Percentiles rank a stretch among this genome's conserved stretches.
phyloP scores from a whole-genome alignment of 2,797 vertebrate species.

The Cirrhinus molitorella region DNA sequence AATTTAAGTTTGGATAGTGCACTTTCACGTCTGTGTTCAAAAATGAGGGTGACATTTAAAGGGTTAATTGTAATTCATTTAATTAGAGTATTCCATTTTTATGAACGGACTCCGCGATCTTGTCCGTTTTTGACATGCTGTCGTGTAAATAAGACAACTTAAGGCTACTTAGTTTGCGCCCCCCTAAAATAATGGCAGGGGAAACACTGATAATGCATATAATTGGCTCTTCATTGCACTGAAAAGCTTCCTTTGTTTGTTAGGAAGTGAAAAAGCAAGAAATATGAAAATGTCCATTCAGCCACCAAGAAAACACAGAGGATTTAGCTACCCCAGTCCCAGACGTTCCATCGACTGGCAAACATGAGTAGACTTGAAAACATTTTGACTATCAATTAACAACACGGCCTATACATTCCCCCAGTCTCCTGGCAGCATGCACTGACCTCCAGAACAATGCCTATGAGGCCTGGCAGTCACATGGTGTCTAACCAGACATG shows the following conservation, averaged over 20 bases:
- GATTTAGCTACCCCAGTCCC: neutral
- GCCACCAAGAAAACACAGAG: neutral
- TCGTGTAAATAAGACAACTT: too few relatives aligned
- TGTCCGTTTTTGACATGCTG: too few relatives aligned
- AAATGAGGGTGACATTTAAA: too few relatives aligned
- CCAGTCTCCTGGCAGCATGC: constrained; percentile 53
- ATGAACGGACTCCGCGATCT: too few relatives aligned
- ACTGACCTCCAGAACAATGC: constrained; percentile 54
- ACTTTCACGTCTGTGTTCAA: too few relatives aligned
- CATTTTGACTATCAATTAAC: constrained; percentile 60
- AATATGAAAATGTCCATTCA: neutral
- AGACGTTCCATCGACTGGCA: constrained; percentile 3
- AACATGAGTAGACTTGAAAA: constrained; percentile 40
- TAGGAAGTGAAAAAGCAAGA: neutral
- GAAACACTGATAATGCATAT: too few relatives aligned
- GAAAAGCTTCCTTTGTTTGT: neutral
- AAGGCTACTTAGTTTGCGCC: too few relatives aligned
- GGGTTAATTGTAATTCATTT: too few relatives aligned
- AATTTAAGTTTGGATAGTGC: too few relatives aligned
- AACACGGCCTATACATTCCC: constrained; percentile 57
- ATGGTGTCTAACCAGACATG: constrained; percentile 59
- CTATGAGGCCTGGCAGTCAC: constrained; percentile 28
- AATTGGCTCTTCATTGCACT: neutral
- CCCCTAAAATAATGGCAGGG: too few relatives aligned
- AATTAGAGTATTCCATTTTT: too few relatives aligned